phyloP scores from a whole-genome alignment of 2,797 vertebrate genomes.

The Apogon hyalosoma region DNA sequence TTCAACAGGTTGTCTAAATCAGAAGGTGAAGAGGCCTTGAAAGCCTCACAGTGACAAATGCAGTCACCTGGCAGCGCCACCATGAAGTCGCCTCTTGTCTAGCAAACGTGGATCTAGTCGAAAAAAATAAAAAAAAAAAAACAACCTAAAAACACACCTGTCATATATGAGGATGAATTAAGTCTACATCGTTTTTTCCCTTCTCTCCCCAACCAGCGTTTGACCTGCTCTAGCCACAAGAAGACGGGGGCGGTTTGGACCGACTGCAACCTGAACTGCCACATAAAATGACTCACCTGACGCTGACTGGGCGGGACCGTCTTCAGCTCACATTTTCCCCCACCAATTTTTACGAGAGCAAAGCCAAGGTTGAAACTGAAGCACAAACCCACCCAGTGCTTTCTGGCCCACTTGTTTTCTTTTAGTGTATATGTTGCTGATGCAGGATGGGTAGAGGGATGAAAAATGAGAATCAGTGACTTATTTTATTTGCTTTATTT shows the following conservation, averaged over 20 bases:
- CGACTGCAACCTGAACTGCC: conserved; percentile 77
- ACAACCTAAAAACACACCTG: conserved; percentile 70
- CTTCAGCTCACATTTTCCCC: conserved; percentile 78
- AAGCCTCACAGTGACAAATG: conserved; percentile 64
- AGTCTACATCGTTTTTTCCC: conserved; percentile 68
- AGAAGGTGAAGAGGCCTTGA: conserved; percentile 43
- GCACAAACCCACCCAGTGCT: conserved; percentile 69
- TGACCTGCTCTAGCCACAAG: conserved; percentile 69
- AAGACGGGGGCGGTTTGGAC: conserved; percentile 69
- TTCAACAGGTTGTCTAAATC: conserved; percentile 56
- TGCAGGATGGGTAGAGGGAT: conserved; percentile 63
- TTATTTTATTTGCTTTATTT: conserved; percentile 71
- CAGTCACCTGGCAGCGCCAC: conserved; percentile 62
- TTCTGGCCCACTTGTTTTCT: conserved; percentile 67
- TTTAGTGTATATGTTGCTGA: conserved; percentile 72
- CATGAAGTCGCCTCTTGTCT: conserved; percentile 44
- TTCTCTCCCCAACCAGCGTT: conserved; percentile 55
- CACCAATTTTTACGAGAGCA: conserved; percentile 52
- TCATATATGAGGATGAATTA: conserved; percentile 63
- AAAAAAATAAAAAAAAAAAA: conserved; percentile 44
- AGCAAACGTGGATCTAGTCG: conserved; percentile 58
- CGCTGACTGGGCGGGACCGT: conserved; percentile 70
- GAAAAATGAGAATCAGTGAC: conserved; percentile 73
- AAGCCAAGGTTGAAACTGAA: conserved; percentile 72
- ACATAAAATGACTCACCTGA: conserved; percentile 84